Base-by-base conservation (phyloP, 2,113 vertebrate species). In the Notarius quadriscutis region DNA sequence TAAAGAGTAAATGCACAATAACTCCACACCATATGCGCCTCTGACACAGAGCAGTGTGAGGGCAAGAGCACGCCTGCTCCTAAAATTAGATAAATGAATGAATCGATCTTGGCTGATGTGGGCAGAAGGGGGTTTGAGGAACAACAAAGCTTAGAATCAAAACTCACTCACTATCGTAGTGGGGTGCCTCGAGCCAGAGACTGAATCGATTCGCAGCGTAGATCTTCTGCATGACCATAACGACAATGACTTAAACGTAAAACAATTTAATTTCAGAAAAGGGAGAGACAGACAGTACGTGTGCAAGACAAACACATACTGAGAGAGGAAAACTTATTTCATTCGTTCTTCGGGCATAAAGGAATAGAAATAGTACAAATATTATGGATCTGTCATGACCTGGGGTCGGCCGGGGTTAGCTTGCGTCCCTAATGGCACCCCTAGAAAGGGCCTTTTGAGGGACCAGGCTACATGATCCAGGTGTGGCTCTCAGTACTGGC, bases 1-100 rank as follows among this genome's bases (percentile, higher is more conserved):
- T 86, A 81, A 92, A 91, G 90, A 87, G 78, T 87, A 88, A 90
- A 91, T 89, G 90, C 85, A 84, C 89, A 92, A 89, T 88, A 89
- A 89, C 91, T 81, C 85, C 17, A 53, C 74, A 89, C 91, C 94
- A 95, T 93, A 93, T 94, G 94, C 60, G 91, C 80, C 92, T 87
- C 90, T 0, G 48, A 89, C 20, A 89, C 81, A n/a, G 41, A 20
- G 55, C 27, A 11, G 83, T 78, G 65, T 53, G 25, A 63, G 12
- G 89, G 63, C 80, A 18, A 30, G 14, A 34, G 57, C 74, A 34
- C 18, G 80, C n/a, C 4, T 86, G 62, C 63, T 69, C 63, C 20
- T 30, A 14, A 82, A 87, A 88, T 79, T 20, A 67, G 72, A 71
- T 57, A 34, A 48, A 58, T 71, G 50, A 50, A 84, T 50, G 72